Evolutionary conservation across 2,113 vertebrate genomes (phyloP), one percentile per base, ranked within the genome.

Genomic region (Paradoxurus hermaphroditus): DNA sequence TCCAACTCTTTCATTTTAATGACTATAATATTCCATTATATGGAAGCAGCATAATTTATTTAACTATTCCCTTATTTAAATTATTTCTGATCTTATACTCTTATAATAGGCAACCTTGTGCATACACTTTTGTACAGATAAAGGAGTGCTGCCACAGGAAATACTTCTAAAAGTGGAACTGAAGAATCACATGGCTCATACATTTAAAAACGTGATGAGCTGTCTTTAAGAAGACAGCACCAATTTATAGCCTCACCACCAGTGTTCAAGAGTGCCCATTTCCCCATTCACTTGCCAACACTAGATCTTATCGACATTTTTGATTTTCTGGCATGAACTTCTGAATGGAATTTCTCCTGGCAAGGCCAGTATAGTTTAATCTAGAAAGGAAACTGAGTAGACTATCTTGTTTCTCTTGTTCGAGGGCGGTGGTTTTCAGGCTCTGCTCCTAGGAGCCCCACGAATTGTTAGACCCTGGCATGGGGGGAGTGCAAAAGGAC

Each of bases 261-360:
- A 67, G 44, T 65, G 21, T 91, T 82, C 25, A 11, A 85, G 13
- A 68, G 27, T 67, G 19, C 10, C 41, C 53, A 73, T 85, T 85
- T 95, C 67, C 59, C 62, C 62, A 75, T 91, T 94, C 51, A 16
- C 72, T 93, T 91, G 51, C 51, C 86, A 93, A 70, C 29, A 82
- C 67, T 91, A 86, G 67, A 86, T 83, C 44, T 77, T 82, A 95
- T 63, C 2, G 1, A 87, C 27, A 5, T 86, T 95, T 91, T 67
- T 59, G 36, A 86, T 56, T 86, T 83, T 93, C 92, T 95, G 90
- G 44, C 44, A 77, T 44, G 78, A 51, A 73, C 63, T 67, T 86
- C 77, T 93, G 73, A 89, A 68, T 90, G 83, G 62, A 97, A 96
- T 95, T 87, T 95, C 65, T 96, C 49, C 62, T 62, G 23, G 73